Evolutionary conservation across 2,797 vertebrate genomes (phyloP).

Genomic region (Monodelphis domestica): DNA sequence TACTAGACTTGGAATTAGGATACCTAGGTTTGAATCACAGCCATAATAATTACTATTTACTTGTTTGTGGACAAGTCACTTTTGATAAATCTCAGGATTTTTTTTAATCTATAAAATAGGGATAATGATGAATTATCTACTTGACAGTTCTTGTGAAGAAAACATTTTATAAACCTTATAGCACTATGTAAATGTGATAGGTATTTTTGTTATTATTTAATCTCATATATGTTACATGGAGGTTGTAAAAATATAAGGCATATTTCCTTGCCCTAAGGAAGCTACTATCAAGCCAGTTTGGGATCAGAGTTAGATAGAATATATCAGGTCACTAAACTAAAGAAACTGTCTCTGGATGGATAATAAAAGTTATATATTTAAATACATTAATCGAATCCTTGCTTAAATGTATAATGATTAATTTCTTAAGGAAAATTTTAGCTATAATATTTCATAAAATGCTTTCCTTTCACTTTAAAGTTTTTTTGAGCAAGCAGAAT

Average conservation of each 20-base stretch:
- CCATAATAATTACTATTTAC: background rate
- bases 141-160: background rate
- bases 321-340: background rate
- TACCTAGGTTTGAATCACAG: background rate
- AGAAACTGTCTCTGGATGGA: background rate
- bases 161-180: background rate
- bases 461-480: slow-evolving; percentile 24
- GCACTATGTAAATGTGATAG: background rate
- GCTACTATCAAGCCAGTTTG: background rate
- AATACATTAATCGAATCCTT: slow-evolving; percentile 11
- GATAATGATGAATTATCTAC: background rate
- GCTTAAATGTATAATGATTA: background rate
- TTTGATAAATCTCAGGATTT: background rate
- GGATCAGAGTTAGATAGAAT: background rate
- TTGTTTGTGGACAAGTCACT: background rate
- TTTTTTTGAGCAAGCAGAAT: slow-evolving; percentile 25
- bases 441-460: background rate
- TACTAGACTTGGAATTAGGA: background rate
- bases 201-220: background rate
- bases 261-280: background rate
- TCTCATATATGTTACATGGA: background rate
- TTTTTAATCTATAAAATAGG: background rate
- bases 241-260: background rate
- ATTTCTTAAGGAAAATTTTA: background rate
- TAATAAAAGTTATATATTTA: slow-evolving; percentile 10